Conservation (phyloP, 2,113 vertebrate genomes). For the Vireo altiloquus region DNA sequence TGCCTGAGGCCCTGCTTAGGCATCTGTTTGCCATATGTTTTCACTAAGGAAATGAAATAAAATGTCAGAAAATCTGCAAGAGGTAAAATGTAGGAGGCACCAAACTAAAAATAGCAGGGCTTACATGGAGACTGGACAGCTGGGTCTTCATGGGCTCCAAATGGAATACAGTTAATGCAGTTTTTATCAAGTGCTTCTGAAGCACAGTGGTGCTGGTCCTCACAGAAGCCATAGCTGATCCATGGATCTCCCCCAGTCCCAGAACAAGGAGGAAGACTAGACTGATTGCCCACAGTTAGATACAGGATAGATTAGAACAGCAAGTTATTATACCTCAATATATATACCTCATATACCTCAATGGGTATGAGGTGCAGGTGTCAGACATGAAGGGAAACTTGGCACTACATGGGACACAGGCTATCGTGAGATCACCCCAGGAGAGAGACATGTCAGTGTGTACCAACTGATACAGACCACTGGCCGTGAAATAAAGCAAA, state of each 20-base stretch:
- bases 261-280: background rate
- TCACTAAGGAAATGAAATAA: slow-evolving; percentile 28
- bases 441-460: background rate
- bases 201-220: background rate
- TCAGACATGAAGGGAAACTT: background rate
- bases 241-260: background rate
- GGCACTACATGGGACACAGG: rapidly evolving
- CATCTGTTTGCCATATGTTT: slow-evolving; percentile 60
- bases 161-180: background rate
- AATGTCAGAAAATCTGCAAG: slow-evolving; percentile 48
- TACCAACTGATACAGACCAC: background rate
- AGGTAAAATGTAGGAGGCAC: slow-evolving; percentile 39
- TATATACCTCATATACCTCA: too few species aligned
- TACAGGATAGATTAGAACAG: background rate
- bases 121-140: background rate
- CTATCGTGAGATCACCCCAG: background rate
- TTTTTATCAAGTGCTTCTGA: background rate
- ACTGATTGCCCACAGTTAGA: background rate
- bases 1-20: slow-evolving; percentile 5
- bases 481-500: background rate
- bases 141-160: background rate
- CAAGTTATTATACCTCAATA: too few species aligned
- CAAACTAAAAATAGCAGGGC: background rate
- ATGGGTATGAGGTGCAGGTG: background rate
- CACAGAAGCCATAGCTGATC: background rate